phyloP scores from a whole-genome alignment of 2,888 invertebrate species.

The Sceliomorpha sp. region DNA sequence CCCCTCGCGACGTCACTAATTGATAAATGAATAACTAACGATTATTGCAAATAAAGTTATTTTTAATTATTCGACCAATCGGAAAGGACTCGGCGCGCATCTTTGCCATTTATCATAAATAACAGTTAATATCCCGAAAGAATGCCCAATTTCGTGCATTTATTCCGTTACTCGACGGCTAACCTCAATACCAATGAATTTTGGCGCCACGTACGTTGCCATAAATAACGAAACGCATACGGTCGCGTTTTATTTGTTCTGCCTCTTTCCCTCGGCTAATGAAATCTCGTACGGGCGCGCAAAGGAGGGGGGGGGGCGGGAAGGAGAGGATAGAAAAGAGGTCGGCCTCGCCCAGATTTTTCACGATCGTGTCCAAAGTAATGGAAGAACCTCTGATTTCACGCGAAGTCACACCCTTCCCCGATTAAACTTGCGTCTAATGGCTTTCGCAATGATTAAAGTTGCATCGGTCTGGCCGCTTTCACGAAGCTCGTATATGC shows the following conservation, averaged over 20 bases:
- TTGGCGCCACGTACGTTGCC: conserved; percentile 62
- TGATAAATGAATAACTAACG: too few species aligned
- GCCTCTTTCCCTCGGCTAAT: conserved; percentile 49
- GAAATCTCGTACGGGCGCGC: conserved; percentile 61
- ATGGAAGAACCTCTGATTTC: conserved; percentile 2
- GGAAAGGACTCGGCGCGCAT: too few species aligned
- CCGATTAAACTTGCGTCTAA: conserved; percentile 6
- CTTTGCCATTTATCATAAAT: too few species aligned
- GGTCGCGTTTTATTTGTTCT: conserved; percentile 3
- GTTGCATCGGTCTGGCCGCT: background rate
- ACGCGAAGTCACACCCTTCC: conserved; percentile 19
- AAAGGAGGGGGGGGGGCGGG: too few species aligned
- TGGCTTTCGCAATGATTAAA: conserved; percentile 7
- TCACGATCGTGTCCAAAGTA: background rate
- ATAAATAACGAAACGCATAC: conserved; percentile 48
- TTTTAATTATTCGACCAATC: too few species aligned
- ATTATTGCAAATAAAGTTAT: too few species aligned
- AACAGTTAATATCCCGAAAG: too few species aligned
- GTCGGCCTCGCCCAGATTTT: too few species aligned
- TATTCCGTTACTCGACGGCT: too few species aligned
- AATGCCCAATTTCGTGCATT: too few species aligned
- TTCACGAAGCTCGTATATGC: background rate
- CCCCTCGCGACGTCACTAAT: too few species aligned
- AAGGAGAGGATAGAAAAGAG: too few species aligned
- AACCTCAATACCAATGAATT: background rate